phyloP scores from a whole-genome alignment of 1,140 invertebrate species.

The Hylaeus anthracinus region DNA sequence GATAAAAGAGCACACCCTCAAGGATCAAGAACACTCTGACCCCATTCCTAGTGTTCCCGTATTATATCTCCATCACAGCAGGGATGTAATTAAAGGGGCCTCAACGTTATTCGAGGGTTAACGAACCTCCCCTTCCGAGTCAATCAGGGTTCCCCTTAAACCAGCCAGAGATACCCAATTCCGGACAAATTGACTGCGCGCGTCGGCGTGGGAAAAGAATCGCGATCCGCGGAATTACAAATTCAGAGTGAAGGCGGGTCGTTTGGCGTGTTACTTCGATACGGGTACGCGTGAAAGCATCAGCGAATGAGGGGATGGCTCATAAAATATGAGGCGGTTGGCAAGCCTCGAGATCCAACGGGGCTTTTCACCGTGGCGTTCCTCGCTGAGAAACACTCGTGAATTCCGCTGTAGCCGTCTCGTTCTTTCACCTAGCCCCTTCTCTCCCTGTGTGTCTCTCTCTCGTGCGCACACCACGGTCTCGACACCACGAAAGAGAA shows the following conservation, averaged over 20 bases:
- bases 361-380: conserved; percentile 35
- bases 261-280: conserved; percentile 14
- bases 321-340: conserved; percentile 40
- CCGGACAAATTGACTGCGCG: not conserved
- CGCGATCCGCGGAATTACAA: conserved; percentile 16
- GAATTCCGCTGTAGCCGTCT: conserved; percentile 50
- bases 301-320: conserved; percentile 23
- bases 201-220: not conserved
- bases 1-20: no score
- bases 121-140: no score
- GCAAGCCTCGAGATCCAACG: conserved; percentile 34
- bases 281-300: conserved; percentile 23
- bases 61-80: no score
- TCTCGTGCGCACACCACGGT: conserved; percentile 1
- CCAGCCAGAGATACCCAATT: not conserved
- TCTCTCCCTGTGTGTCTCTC: conserved; percentile 13
- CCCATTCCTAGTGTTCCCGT: no score
- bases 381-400: conserved; percentile 53
- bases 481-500: conserved; percentile 48
- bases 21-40: no score
- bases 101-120: no score
- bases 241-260: conserved; percentile 2
- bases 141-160: not conserved
- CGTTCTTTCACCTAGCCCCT: conserved; percentile 19
- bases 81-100: no score